Percentiles rank a stretch among this genome's conserved stretches.
Evolutionary conservation across 2,113 vertebrate genomes (phyloP).

Genomic region (Peromyscus californicus): DNA sequence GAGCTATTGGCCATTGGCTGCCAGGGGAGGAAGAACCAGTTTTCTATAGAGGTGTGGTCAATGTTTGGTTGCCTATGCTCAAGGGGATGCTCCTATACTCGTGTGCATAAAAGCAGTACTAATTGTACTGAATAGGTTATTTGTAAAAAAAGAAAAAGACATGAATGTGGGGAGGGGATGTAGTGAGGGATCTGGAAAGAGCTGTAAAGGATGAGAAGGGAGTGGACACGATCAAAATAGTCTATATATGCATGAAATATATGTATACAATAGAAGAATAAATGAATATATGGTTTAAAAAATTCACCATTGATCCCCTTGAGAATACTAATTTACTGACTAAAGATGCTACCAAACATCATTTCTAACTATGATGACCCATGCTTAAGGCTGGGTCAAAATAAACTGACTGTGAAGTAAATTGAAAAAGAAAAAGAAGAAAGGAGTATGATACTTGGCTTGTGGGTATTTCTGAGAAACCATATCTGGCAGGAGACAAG

Average conservation of each 20-base stretch:
- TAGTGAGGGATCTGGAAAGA: neutral
- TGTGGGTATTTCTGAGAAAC: constrained; percentile 67
- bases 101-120: neutral
- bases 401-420: constrained; percentile 59
- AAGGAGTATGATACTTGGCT: neutral
- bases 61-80: no score
- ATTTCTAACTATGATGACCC: constrained; percentile 27
- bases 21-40: neutral
- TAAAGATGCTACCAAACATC: constrained; percentile 37
- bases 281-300: neutral
- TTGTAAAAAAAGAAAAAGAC: neutral
- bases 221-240: neutral
- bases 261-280: neutral
- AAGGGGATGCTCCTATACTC: neutral
- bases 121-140: neutral
- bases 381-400: constrained; percentile 1
- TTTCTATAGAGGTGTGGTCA: neutral
- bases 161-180: neutral
- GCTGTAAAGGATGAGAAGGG: neutral
- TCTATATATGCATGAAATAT: neutral
- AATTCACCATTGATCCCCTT: neutral
- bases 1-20: neutral
- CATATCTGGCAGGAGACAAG: constrained; percentile 38
- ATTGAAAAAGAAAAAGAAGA: constrained; percentile 30
- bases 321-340: neutral